These are phyloP conservation scores for Drosophila aldrichi DNA, from an alignment of 2,888 invertebrate genomes.

Conservation along the genomic window DNA sequence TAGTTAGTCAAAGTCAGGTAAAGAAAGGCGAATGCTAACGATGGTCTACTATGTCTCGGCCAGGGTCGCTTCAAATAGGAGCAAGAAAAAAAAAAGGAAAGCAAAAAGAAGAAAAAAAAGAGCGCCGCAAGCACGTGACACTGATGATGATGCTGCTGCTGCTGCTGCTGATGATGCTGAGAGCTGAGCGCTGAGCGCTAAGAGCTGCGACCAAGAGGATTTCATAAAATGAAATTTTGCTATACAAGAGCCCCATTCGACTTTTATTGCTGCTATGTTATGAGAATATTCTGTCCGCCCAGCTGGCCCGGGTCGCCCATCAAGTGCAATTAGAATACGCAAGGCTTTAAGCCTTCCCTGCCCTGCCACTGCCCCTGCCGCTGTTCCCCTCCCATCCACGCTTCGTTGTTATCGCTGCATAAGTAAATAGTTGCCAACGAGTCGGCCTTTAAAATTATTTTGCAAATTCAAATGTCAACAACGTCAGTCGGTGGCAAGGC, in stretches of 20 bases:
- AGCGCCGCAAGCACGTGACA: slow-evolving; percentile 58
- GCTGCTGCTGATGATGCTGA: slow-evolving; percentile 12
- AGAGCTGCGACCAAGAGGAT: slow-evolving; percentile 32
- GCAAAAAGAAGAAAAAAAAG: slow-evolving; percentile 17
- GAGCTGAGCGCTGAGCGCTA: slow-evolving; percentile 3
- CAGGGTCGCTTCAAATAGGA: slow-evolving; percentile 40
- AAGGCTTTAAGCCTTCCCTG: slow-evolving; percentile 41
- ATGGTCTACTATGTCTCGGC: background rate
- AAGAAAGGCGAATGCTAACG: slow-evolving; percentile 14
- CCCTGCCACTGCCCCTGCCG: background rate
- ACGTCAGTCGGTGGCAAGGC: slow-evolving; percentile 5
- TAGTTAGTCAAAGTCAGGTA: slow-evolving; percentile 66
- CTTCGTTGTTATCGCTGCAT: slow-evolving; percentile 34
- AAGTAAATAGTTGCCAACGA: slow-evolving; percentile 49
- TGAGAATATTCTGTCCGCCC: slow-evolving; percentile 29
- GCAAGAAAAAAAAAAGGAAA: slow-evolving; percentile 4
- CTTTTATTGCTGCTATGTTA: slow-evolving; percentile 55
- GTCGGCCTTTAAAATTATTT: slow-evolving; percentile 28
- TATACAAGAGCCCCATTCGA: slow-evolving; percentile 49
- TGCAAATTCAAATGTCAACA: slow-evolving; percentile 53
- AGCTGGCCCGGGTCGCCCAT: slow-evolving; percentile 27
- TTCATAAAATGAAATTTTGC: slow-evolving; percentile 59
- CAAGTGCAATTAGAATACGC: slow-evolving; percentile 59
- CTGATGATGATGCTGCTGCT: slow-evolving; percentile 4
- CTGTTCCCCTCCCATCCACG: background rate